Base-by-base conservation (phyloP, 2,113 vertebrate genomes). In the Ammodytes dubius region DNA sequence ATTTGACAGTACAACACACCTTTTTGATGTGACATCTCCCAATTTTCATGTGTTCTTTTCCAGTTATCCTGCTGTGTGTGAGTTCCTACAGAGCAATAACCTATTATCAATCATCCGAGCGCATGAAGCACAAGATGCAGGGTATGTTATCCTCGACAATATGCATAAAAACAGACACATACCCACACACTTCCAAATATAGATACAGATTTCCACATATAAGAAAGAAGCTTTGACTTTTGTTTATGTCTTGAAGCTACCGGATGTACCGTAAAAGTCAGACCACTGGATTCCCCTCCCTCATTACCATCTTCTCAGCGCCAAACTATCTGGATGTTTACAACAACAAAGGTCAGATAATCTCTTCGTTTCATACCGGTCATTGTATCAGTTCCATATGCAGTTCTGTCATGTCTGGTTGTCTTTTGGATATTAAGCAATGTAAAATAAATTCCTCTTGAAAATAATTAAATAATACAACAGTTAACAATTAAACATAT, bases 81-180 rank as follows among this genome's bases (percentile, higher is more conserved):
- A 99, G 93, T 99, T 99, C 95, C 95, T 99, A 94, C 98, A 99
- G 95, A 98, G 99, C 96, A 99, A 99, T 96, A 99, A 99, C 92
- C 96, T 99, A 95, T 96, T 99, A 95, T 99, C 98, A 90, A 97
- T 99, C 90, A 99, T 99, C 73, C 96, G 98, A 95, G 98, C 98
- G 72, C 98, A 99, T 9, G 98, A 99, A 96, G 98, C 98, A 92
- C 98, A 99, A 84, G 98, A 99, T 65, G 98, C 98, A 75, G 98
- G 98, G 98, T 99, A 95, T 91, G 98, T 93, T 45, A 42, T 72
- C 52, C 15, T 12, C 13, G 4, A 27, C 52, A 42, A 61, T 54
- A 67, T 65, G 39, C 40, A 45, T 12, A 27, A 14, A 67, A 46
- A 64, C 3, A 74, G 53, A 70, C 42, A 63, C 39, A 5, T 49